Base-by-base conservation (phyloP, 2,797 vertebrate genomes). In the Girardinus metallicus region DNA sequence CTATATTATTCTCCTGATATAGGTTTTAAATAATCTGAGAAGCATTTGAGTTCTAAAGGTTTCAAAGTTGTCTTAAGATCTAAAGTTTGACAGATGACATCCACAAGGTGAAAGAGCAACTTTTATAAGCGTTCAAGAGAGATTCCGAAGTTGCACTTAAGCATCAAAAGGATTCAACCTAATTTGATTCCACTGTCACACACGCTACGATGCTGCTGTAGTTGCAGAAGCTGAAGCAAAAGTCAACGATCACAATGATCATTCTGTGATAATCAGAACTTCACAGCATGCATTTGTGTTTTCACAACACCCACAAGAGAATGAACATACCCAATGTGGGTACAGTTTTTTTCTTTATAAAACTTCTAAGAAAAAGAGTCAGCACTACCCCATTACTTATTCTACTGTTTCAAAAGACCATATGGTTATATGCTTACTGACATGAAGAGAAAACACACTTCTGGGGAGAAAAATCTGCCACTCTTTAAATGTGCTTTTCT, bases 371-470 rank as follows among this genome's bases (percentile, higher is more conserved):
- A 85, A 74, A 79, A 85, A 85, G 85, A 87, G 86, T 94, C 93
- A 92, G 93, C 93, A 89, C 91, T 0, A 49, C 81, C 80, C 94
- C 92, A 93, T 95, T 86, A 94, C 89, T 95, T 95, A 95, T 95
- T 95, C 92, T 96, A 92, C 91, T 91, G 88, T 93, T 95, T 93
- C 93, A 89, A 87, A 75, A 91, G 87, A 91, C 94, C 95, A 95
- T 95, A 95, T 95, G 95, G 92, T 87, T 91, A 78, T 86, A 76
- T 79, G 89, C 86, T 86, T 34, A 81, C 84, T 90, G 92, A 92
- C 93, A 93, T 84, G 90, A 88, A 83, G 88, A 83, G 88, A 89
- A 84, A 76, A 84, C 83, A 76, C 82, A 86, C 44, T 29, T 85
- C 82, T 79, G 55, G 88, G 79, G 86, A 75, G 74, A 78, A 89